Conservation (phyloP, 2,797 vertebrate species). For the Graptemys geographica region DNA sequence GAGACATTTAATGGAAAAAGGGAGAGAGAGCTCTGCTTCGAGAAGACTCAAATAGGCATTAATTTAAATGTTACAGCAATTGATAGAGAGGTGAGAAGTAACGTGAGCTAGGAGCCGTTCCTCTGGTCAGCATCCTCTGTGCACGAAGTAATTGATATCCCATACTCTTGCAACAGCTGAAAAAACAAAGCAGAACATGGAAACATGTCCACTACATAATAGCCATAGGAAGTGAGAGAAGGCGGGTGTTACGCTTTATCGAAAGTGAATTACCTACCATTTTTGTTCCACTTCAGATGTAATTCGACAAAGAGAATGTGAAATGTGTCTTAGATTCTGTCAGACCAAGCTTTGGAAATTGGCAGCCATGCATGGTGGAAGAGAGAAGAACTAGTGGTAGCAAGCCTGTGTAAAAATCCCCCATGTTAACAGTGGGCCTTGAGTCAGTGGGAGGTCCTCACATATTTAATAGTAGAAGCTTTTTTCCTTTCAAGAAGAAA, state of each 20-base stretch:
- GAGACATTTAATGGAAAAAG: conserved; percentile 62
- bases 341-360: conserved; percentile 50
- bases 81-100: conserved; percentile 69
- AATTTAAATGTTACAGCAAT: conserved; percentile 52
- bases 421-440: background rate
- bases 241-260: conserved; percentile 69
- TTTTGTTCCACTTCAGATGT: conserved; percentile 64
- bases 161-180: conserved; percentile 80
- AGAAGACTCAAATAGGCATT: conserved; percentile 63
- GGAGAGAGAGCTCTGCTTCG: conserved; percentile 54
- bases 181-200: conserved; percentile 78
- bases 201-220: conserved; percentile 48
- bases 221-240: conserved; percentile 65
- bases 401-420: conserved; percentile 38
- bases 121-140: conserved; percentile 69
- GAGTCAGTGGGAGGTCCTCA: background rate
- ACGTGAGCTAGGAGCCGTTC: conserved; percentile 60
- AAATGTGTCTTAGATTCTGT: conserved; percentile 34
- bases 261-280: conserved; percentile 63
- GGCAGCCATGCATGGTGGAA: conserved; percentile 27
- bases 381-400: background rate
- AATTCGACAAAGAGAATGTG: conserved; percentile 67
- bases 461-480: conserved; percentile 35
- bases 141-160: conserved; percentile 75
- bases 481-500: conserved; percentile 54